A percentile compares a stretch with the other conserved stretches of the same genome.
Conservation (phyloP, 2,888 invertebrate species). For the Synanthedon formicaeformis region DNA sequence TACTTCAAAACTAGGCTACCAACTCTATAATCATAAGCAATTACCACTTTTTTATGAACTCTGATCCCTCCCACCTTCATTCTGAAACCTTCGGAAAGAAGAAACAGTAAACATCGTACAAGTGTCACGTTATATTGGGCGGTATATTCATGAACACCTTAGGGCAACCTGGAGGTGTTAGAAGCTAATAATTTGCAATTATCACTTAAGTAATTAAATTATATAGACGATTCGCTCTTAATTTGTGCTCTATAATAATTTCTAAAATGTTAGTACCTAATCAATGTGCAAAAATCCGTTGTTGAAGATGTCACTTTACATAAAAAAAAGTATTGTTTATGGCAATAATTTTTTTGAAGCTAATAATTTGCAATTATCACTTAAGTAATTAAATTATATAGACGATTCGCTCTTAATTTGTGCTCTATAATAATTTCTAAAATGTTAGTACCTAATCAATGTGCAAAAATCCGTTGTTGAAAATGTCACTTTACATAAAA, state of each 20-base stretch:
- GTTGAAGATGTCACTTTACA: no score
- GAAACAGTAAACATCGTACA: background rate
- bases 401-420: background rate
- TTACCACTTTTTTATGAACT: constrained; percentile 27
- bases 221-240: background rate
- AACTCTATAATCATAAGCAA: constrained; percentile 27
- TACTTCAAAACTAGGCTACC: constrained; percentile 13
- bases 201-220: constrained; percentile 11
- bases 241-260: no score
- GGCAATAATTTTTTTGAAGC: no score
- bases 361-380: constrained; percentile 25
- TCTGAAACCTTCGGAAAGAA: background rate
- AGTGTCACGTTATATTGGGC: constrained; percentile 15
- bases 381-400: constrained; percentile 10
- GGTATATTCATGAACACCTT: constrained; percentile 18
- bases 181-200: constrained; percentile 27
- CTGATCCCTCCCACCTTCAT: constrained; percentile 6
- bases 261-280: no score
- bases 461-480: no score
- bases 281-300: no score
- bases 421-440: no score
- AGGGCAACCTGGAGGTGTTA: constrained; percentile 21
- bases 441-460: no score
- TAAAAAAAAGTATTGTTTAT: no score
- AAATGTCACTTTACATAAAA: no score